Conservation (phyloP, 2,113 vertebrate genomes). For the Hippocampus guttulatus region DNA sequence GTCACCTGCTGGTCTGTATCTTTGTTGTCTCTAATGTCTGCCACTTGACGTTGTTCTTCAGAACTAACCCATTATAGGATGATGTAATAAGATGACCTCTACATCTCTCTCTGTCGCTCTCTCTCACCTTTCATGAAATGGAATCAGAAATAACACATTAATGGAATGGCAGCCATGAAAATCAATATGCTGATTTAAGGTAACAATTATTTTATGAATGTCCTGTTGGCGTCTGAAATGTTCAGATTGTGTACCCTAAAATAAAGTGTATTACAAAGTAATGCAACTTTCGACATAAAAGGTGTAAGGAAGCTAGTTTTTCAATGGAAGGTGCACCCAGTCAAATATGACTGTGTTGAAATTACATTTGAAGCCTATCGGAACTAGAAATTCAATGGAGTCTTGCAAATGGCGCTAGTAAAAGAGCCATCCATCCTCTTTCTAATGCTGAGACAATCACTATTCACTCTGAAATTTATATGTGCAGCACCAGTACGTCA, state of each 20-base stretch:
- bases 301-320: too few relatives aligned
- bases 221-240: not conserved
- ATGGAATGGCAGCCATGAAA: not conserved
- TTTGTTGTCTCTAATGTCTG: not conserved
- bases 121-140: too few relatives aligned
- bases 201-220: not conserved
- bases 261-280: not conserved
- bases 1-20: not conserved
- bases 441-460: not conserved
- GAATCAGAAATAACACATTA: too few relatives aligned
- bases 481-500: not conserved
- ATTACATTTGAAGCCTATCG: not conserved
- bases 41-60: too few relatives aligned
- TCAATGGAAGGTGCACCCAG: not conserved
- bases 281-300: slow-evolving; percentile 2
- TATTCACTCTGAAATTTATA: not conserved
- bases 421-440: not conserved
- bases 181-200: not conserved
- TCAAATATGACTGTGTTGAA: not conserved
- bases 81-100: not conserved
- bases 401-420: not conserved
- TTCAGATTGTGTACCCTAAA: not conserved
- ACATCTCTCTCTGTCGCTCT: too few relatives aligned
- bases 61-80: not conserved
- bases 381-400: not conserved